Base-by-base conservation (phyloP, 2,888 invertebrate species). In the Mythimna ferrago region DNA sequence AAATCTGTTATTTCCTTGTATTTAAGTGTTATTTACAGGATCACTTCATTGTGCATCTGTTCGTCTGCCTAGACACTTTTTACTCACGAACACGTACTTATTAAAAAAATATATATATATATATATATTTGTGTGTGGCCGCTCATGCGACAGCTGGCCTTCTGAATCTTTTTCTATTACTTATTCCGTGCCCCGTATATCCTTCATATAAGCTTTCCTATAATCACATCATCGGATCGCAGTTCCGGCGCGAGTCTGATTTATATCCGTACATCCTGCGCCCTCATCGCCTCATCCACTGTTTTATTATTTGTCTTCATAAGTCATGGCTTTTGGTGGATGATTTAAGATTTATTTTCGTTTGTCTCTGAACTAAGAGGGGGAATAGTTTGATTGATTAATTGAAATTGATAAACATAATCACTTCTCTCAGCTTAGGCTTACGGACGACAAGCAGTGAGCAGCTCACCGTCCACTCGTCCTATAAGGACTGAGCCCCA, bases 281-380 rank as follows among this genome's bases (percentile, higher is more conserved):
- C 64, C 63, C 68, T 71, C 67, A 69, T 81, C 56, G 60, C 65
- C 61, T 74, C 62, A 58, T 72, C 53, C 76, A 73, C 60, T 79
- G 73, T 77, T 84, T 84, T 80, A 73, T 76, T 69, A 86, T 82
- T 80, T 76, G 82, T 80, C 77, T 66, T 77, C 68, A 71, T 83
- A 76, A 80, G 66, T 83, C 75, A 84, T 68, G 32, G 73, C 32
- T 63, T 54, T 66, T 2, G 32, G 19, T 35, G 14, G 35, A 57
- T 56, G 64, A 67, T 62, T 62, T 64, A 80, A 63, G 66, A 65
- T 61, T 32, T n/a, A 58, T 58, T 62, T 73, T 62, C n/a, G 70
- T 58, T 77, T 70, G 63, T 5, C 54, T 44, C n/a, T 0, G 26
- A n/a, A 4, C 14, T 44, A 7, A 6, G 21, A 26, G 7, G 7